Conservation (phyloP, 2,113 vertebrate species). For the Chauna torquata region DNA sequence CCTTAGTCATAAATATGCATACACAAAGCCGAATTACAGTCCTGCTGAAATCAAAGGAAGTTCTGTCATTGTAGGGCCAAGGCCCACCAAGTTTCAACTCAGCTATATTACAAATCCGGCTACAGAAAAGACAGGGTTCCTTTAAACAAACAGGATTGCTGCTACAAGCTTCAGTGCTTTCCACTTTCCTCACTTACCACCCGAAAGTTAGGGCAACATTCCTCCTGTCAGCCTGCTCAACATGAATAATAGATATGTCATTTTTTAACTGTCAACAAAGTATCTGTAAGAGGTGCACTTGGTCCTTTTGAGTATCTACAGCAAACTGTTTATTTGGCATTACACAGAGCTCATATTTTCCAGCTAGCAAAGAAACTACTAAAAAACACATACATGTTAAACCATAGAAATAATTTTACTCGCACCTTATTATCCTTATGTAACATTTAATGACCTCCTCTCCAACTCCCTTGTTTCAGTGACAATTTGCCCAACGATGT, state of each 20-base stretch:
- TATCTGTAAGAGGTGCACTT: slow-evolving; percentile 46
- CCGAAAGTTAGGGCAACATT: slow-evolving; percentile 50
- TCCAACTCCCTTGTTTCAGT: slow-evolving; percentile 12
- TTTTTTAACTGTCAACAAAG: slow-evolving; percentile 73
- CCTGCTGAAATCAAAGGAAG: not conserved
- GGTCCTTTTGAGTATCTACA: slow-evolving; percentile 48
- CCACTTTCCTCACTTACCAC: not conserved
- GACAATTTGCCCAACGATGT: slow-evolving; percentile 44
- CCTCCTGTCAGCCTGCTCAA: slow-evolving; percentile 29
- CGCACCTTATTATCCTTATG: slow-evolving; percentile 30
- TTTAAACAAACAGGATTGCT: slow-evolving; percentile 1
- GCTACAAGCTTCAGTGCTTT: not conserved
- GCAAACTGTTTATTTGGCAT: slow-evolving; percentile 46
- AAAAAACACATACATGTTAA: not conserved
- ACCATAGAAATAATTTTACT: not conserved
- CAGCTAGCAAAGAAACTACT: slow-evolving; percentile 6
- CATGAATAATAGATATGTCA: slow-evolving; percentile 72
- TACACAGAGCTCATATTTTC: not conserved
- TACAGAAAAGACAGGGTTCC: not conserved
- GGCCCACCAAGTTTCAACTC: not conserved
- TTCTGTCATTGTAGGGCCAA: not conserved
- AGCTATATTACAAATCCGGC: not conserved
- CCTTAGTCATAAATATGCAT: not conserved
- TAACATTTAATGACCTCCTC: slow-evolving; percentile 47
- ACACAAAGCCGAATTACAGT: not conserved